phyloP scores from a whole-genome alignment of 2,797 vertebrate species.

The Pygocentrus nattereri region DNA sequence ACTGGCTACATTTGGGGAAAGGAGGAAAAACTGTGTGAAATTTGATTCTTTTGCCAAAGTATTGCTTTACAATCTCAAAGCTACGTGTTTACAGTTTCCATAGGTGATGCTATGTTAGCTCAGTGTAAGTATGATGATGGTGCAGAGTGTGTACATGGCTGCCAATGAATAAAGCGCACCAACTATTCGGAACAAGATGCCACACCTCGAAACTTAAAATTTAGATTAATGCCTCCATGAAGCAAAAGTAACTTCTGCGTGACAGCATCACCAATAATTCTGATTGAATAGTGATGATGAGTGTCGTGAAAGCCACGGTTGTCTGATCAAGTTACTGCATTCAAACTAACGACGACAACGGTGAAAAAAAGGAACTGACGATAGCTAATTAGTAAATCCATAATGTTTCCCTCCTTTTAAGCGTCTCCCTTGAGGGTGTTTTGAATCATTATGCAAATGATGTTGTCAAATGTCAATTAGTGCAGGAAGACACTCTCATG shows the following conservation, averaged over 20 bases:
- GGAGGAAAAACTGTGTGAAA: not conserved
- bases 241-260: conserved; percentile 59
- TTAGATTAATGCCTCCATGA: conserved; percentile 63
- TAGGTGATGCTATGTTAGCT: not conserved
- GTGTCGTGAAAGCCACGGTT: conserved; percentile 77
- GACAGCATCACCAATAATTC: conserved; percentile 70
- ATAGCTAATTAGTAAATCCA: conserved; percentile 83
- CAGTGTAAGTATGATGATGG: not conserved
- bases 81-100: not conserved
- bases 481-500: conserved; percentile 73
- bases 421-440: conserved; percentile 77
- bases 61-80: not conserved
- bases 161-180: not conserved
- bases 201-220: conserved; percentile 61
- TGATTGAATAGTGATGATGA: conserved; percentile 76
- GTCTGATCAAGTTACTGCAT: conserved; percentile 80
- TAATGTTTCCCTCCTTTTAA: conserved; percentile 79
- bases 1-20: not conserved
- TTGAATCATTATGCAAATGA: conserved; percentile 83
- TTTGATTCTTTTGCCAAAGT: not conserved
- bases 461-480: conserved; percentile 84
- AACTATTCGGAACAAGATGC: conserved; percentile 36
- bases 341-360: conserved; percentile 76
- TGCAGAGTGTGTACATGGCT: not conserved
- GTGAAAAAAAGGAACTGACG: conserved; percentile 70